Evolutionary conservation across 1,140 invertebrate genomes (phyloP), one percentile per base, ranked within the genome.

Genomic region (Pantala flavescens): DNA sequence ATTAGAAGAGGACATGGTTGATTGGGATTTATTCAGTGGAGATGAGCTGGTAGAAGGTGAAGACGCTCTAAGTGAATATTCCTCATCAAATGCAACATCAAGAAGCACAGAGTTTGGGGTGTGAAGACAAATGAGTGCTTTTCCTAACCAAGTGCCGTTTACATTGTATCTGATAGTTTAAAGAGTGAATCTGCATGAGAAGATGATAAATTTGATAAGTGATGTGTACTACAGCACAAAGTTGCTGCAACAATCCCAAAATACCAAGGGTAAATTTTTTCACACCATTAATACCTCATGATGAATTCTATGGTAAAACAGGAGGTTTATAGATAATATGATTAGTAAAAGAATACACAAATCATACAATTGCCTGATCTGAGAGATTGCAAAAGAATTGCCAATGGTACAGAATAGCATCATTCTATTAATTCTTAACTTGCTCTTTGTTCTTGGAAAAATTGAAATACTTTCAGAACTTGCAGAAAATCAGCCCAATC

Each of bases 1-100:
- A 19, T 63, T 63, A 19, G 49, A 63, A 19, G 14, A 63, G 5
- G 49, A 63, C 12, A 21, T 19, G n/a, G 49, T 19, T 63, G 49
- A 63, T 19, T 63, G 14, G n/a, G 49, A 63, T 19, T 21, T 63
- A 21, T 63, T 16, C 49, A 63, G 49, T 63, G 49, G 49, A 19
- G 49, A 63, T 63, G 49, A 63, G n/a, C n/a, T 63, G 49, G 14
- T 19, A 5, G 49, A 63, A 14, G 49, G 49, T 63, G 49, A 63
- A 21, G 49, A 63, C n/a, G 49, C 49, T 63, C n/a, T 63, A 21
- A 63, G 49, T 63, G 49, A 63, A 63, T 63, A 63, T 63, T 63
- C 49, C n/a, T 63, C 49, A 63, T 63, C 49, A 21, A 63, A 63
- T 21, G n/a, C 49, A 19, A 63, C 49, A 19, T 63, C 49, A 19